Evolutionary conservation across 2,797 vertebrate species (phyloP).

Genomic region (Tympanoctomys barrerae): DNA sequence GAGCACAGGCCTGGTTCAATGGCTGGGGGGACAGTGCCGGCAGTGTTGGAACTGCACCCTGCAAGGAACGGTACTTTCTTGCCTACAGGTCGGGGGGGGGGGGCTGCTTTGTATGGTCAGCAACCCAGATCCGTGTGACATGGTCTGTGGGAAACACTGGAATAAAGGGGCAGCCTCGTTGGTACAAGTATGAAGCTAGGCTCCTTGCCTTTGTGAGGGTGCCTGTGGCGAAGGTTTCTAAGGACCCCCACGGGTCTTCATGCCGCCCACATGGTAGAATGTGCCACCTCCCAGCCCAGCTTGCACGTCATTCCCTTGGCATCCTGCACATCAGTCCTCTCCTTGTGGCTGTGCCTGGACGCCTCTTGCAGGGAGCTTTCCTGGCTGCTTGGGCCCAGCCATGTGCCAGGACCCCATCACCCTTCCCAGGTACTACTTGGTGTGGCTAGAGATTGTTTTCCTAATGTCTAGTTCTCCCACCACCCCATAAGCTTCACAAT

Average conservation of each 20-base stretch:
- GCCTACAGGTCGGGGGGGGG: not conserved
- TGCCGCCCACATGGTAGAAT: rapidly evolving
- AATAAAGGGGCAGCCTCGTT: not conserved
- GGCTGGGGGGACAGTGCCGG: not conserved
- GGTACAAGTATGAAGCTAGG: not conserved
- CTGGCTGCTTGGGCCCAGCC: not conserved
- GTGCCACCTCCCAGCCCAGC: not conserved
- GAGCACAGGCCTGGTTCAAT: not conserved
- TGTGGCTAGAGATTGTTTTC: not conserved
- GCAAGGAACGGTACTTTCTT: not conserved
- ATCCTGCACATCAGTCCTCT: not conserved
- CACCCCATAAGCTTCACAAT: not conserved
- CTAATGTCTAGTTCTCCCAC: not conserved
- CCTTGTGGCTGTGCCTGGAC: not conserved
- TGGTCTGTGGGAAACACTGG: not conserved
- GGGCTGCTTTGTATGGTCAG: not conserved
- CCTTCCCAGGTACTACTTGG: not conserved
- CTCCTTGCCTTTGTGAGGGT: not conserved
- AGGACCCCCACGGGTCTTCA: not conserved
- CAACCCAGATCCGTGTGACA: not conserved
- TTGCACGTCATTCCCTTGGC: not conserved
- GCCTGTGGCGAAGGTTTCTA: not conserved
- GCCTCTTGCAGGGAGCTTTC: not conserved
- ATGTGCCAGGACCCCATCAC: not conserved
- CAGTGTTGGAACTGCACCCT: not conserved